Conservation (phyloP, 2,888 invertebrate genomes). For the Rotaria socialis region DNA sequence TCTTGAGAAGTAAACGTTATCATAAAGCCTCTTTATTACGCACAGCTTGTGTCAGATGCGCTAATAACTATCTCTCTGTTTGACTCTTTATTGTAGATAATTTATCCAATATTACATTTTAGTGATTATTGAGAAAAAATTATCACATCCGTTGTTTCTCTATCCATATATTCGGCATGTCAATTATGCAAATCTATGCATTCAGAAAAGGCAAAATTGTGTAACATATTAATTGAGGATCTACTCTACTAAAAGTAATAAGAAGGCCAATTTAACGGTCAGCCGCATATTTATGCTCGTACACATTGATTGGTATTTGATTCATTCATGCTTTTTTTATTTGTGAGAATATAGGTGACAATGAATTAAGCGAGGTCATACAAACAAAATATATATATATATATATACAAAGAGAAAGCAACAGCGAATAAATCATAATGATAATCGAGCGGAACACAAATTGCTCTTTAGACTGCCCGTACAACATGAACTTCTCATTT, state of each 20-base stretch:
- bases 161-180: not conserved
- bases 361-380: constrained; percentile 28
- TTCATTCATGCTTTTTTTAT: not conserved
- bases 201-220: not conserved
- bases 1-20: constrained; percentile 5
- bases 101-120: constrained; percentile 5
- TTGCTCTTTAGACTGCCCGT: not conserved
- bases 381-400: not conserved
- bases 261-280: not conserved
- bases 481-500: constrained; percentile 10
- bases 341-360: constrained; percentile 18
- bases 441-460: constrained; percentile 18
- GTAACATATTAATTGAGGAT: not conserved
- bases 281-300: not conserved
- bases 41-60: not conserved
- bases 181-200: not conserved
- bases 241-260: not conserved
- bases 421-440: constrained; percentile 14
- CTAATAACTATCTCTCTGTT: not conserved
- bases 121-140: not conserved
- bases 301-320: not conserved
- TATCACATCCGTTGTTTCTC: not conserved
- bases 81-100: not conserved
- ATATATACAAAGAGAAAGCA: not conserved
- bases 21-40: not conserved